phyloP scores from a whole-genome alignment of 1,140 invertebrate genomes.

The Ceratosolen solmsi region DNA sequence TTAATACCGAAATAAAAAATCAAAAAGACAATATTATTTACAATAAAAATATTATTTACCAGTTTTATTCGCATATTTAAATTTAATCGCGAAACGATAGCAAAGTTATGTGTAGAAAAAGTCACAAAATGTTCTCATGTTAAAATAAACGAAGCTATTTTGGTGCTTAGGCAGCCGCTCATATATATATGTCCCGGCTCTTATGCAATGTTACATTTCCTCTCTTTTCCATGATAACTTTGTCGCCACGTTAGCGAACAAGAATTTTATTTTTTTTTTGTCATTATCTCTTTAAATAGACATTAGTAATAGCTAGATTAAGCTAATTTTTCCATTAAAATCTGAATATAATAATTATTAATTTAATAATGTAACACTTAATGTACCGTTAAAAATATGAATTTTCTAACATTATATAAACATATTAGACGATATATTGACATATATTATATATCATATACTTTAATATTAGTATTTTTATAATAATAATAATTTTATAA shows the following conservation, averaged over 20 bases:
- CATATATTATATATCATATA: no score
- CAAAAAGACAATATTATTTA: no score
- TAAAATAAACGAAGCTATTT: constrained; percentile 73
- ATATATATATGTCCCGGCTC: constrained; percentile 58
- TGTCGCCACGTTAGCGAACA: constrained; percentile 17
- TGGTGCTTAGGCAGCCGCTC: constrained; percentile 70
- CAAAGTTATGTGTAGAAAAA: constrained; percentile 58
- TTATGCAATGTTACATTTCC: constrained; percentile 49
- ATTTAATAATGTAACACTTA: no score
- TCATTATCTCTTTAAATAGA: constrained; percentile 3
- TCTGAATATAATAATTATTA: no score
- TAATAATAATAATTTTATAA: no score
- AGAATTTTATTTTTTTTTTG: constrained; percentile 44
- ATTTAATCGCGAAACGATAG: constrained; percentile 12
- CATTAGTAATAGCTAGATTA: not conserved
- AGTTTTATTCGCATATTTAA: constrained; percentile 16
- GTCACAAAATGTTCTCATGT: constrained; percentile 67
- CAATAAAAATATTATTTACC: not conserved
- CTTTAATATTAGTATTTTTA: no score
- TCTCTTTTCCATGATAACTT: constrained; percentile 46
- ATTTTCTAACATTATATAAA: no score
- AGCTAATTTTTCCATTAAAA: no score
- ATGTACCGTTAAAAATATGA: no score
- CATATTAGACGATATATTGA: no score
- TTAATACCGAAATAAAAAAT: not conserved